Base-by-base conservation (phyloP, 2,888 invertebrate genomes). In the Elmis aenea region DNA sequence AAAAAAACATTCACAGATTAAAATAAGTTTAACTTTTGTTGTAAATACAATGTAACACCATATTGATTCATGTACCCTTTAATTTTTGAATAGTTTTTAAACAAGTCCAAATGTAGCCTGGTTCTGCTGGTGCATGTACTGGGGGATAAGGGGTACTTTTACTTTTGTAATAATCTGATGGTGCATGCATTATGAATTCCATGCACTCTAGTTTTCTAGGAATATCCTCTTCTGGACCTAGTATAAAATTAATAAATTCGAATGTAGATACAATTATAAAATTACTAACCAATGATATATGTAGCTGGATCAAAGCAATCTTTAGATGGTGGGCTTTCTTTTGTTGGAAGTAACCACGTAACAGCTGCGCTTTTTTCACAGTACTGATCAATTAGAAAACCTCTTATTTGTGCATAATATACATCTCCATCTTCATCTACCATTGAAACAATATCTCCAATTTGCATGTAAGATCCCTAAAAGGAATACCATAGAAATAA, bases 171-270 rank as follows among this genome's bases (percentile, higher is more conserved):
- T 93, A 93, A 64, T 92, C 91, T 0, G 90, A 89, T 0, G 93
- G 93, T 0, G 92, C 90, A 58, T 91, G 92, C 84, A 92, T 91
- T 10, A 93, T 81, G 69, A 93, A 94, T 58, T 90, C 85, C 82
- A 94, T 83, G 50, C 79, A 87, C 15, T 87, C 86, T 32, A 94
- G 70, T 62, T 83, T 86, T 3, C 93, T 74, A 0, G 92, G 86
- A 2, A 89, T 70, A 48, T 93, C 92, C 69, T 94, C 94, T 59
- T 92, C 92, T 1, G 91, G 91, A 2, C 93, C 88, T 83, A 60
- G 22, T 64, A 29, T 4, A 13, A 5, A 22, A 4, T 10, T 4
- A 4, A 21, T 4, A 6, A 6, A 18, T 18, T 18, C 5, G 18
- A 8, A 18, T 18, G 8, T 18, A 5, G 8, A 18, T 26, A 10